Percentiles rank a stretch among this genome's conserved stretches.
phyloP scores from a whole-genome alignment of 2,888 invertebrate species.

The Acronicta alni region DNA sequence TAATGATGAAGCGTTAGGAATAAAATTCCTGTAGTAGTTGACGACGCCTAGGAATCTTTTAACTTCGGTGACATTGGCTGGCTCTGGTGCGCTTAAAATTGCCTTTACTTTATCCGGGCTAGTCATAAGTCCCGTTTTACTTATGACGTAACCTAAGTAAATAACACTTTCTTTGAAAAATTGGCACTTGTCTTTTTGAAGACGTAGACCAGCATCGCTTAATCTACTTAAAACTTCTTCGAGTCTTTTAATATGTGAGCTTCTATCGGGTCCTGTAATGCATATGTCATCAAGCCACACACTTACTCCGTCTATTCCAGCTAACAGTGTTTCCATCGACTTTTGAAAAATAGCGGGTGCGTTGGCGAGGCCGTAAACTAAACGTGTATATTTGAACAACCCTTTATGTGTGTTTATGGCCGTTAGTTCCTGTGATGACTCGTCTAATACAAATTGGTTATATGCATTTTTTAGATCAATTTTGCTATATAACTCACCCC shows the following conservation, averaged over 20 bases:
- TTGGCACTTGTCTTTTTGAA: conserved; percentile 6
- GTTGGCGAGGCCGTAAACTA: too few relatives aligned
- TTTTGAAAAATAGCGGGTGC: not conserved
- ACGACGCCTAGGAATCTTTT: conserved; percentile 12
- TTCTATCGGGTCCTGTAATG: not conserved
- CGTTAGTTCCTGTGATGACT: too few relatives aligned
- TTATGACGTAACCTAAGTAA: not conserved
- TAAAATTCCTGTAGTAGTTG: conserved; percentile 17
- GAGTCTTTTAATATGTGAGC: not conserved
- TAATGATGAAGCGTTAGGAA: conserved; percentile 2
- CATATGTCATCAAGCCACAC: conserved; percentile 9
- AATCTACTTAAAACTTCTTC: conserved; percentile 2
- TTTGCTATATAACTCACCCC: not conserved
- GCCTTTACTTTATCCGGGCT: conserved; percentile 5
- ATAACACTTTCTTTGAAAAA: not conserved
- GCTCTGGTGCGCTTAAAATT: conserved; percentile 8
- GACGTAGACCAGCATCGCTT: conserved; percentile 1
- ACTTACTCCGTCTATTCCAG: conserved; percentile 6
- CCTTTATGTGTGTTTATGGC: too few relatives aligned
- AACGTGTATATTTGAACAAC: too few relatives aligned
- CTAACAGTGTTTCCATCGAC: not conserved
- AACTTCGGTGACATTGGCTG: conserved; percentile 5
- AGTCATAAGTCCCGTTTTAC: conserved; percentile 1
- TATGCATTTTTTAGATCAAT: too few relatives aligned
- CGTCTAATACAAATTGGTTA: too few relatives aligned